These are phyloP conservation scores for Chunga burmeisteri DNA, from an alignment of 2,113 vertebrate species.

Conservation along the genomic window DNA sequence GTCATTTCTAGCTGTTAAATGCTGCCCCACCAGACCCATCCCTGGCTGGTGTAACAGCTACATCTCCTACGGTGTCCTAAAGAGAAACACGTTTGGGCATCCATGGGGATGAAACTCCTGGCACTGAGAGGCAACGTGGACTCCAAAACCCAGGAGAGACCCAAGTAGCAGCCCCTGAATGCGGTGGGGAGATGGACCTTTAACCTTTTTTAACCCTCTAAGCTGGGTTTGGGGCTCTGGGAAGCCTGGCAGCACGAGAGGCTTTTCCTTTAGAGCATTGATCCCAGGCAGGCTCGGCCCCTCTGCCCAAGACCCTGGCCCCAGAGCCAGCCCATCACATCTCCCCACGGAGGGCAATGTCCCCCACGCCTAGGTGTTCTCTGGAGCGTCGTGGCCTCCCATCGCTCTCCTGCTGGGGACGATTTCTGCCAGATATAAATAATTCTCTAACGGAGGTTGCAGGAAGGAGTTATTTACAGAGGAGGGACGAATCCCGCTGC, in stretches of 20 bases:
- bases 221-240: not conserved
- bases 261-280: not conserved
- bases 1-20: not conserved
- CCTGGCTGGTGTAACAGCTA: not conserved
- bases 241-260: not conserved
- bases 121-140: not conserved
- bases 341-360: fast-evolving
- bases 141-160: not conserved
- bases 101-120: not conserved
- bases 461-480: not conserved
- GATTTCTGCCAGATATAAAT: not conserved
- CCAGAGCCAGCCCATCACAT: not conserved
- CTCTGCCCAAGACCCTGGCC: fast-evolving
- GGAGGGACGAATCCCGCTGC: not conserved
- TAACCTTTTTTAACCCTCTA: too few species aligned
- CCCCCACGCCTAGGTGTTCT: fast-evolving
- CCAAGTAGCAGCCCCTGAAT: not conserved
- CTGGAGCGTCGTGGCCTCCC: fast-evolving
- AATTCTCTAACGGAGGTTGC: not conserved
- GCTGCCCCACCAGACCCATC: not conserved
- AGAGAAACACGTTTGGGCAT: not conserved
- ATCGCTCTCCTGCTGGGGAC: not conserved
- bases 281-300: not conserved
- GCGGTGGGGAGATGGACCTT: too few species aligned
- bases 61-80: not conserved